These are phyloP conservation scores for Cyprinella venusta DNA, from an alignment of 2,797 vertebrate species.

Conservation along the genomic window DNA sequence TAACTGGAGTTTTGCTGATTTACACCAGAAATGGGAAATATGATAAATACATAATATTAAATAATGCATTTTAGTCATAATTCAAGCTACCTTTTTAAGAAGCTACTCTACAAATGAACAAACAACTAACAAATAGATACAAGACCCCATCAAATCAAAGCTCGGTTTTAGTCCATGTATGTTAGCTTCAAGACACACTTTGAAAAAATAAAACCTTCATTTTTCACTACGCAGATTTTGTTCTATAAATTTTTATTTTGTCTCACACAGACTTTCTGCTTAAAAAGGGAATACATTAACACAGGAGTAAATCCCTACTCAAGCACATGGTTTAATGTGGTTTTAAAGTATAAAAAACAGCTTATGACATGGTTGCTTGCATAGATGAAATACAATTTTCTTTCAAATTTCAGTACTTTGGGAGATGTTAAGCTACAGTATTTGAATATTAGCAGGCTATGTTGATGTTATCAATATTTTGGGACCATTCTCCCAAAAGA, in stretches of 20 bases:
- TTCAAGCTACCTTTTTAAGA: not conserved
- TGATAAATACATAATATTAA: not conserved
- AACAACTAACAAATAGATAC: not conserved
- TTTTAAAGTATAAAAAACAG: not conserved
- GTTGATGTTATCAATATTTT: not conserved
- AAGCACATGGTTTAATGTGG: not conserved
- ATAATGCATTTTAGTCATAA: not conserved
- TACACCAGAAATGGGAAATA: not conserved
- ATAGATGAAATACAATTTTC: not conserved
- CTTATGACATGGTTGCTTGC: not conserved
- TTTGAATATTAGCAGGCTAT: not conserved
- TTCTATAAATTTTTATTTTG: not conserved
- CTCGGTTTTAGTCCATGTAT: not conserved
- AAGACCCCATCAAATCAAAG: not conserved
- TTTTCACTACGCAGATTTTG: not conserved
- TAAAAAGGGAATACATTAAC: not conserved
- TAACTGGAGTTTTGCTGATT: slow-evolving; percentile 26
- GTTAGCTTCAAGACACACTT: not conserved
- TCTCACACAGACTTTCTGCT: not conserved
- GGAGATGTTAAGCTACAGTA: not conserved
- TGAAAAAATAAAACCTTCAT: not conserved
- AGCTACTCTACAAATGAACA: not conserved
- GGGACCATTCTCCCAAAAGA: not conserved
- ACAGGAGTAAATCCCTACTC: not conserved
- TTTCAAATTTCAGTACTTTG: not conserved